Evolutionary conservation across 2,888 invertebrate genomes (phyloP).

Genomic region (Brachypterus glaber): DNA sequence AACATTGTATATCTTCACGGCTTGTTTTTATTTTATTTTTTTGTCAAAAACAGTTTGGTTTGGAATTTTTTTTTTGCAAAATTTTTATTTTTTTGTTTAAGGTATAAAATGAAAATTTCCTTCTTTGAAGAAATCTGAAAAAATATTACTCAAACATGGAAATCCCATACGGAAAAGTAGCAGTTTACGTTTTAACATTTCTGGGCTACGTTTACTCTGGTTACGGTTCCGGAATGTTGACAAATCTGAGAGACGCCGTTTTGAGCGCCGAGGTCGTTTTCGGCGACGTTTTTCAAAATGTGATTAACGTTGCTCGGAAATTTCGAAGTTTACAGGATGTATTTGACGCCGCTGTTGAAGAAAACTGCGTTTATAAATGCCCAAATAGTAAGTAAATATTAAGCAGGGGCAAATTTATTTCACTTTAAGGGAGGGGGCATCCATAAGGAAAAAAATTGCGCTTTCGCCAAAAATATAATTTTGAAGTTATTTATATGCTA

Average conservation of each 20-base stretch:
- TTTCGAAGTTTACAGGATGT: constrained; percentile 70
- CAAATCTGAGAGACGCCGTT: constrained; percentile 69
- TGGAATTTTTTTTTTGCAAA: too few species aligned
- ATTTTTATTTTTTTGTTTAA: too few species aligned
- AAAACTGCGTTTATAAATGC: constrained; percentile 69
- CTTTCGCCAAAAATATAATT: too few species aligned
- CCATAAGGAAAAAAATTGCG: too few species aligned
- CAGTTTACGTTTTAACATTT: constrained; percentile 66
- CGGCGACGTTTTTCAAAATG: constrained; percentile 65
- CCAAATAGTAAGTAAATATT: constrained; percentile 53
- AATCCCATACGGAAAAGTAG: constrained; percentile 63
- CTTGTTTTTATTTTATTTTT: too few species aligned
- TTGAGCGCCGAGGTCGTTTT: constrained; percentile 71
- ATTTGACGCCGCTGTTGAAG: constrained; percentile 77
- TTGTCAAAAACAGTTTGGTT: too few species aligned
- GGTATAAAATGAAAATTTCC: too few species aligned
- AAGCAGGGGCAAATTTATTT: too few species aligned
- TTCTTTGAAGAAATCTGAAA: too few species aligned
- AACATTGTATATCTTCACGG: too few species aligned
- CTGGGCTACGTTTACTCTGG: constrained; percentile 72
- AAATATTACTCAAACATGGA: constrained; percentile 58
- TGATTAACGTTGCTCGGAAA: constrained; percentile 62
- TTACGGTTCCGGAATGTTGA: constrained; percentile 64
- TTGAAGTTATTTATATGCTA: too few species aligned
- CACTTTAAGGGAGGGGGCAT: too few species aligned